Evolutionary conservation across 2,888 invertebrate species (phyloP), one percentile per base, ranked within the genome.

Genomic region (Neoascia interrupta): DNA sequence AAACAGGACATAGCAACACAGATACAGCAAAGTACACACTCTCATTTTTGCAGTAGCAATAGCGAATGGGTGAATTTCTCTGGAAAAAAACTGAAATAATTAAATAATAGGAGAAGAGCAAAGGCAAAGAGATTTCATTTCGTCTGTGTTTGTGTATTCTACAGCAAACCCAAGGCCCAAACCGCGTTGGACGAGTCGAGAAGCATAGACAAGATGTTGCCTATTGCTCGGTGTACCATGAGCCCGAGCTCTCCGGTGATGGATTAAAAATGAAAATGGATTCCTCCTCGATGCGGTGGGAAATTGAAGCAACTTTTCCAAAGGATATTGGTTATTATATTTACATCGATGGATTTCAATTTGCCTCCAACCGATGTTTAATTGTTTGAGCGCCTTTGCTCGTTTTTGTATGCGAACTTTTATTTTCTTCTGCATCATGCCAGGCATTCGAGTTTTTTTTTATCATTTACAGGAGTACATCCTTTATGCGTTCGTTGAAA

Each of bases 251-350:
- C 36, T 18, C 6, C 37, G 58, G 49, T 76, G 70, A 63, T 64
- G 60, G 54, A 79, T 72, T 79, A 79, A 72, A 72, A 76, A 70
- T 76, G 63, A 72, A 79, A 76, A 76, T 70, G 36, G 60, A 60
- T 69, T 79, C 64, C 53, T 70, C 16, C n/a, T 10, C 8, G 15
- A 23, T 37, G 61, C n/a, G 10, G 58, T n/a, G 26, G 31, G 36
- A 60, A 66, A 58, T 70, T 64, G 58, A 70, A 64, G 63, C 36
- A 76, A 64, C 39, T 47, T 70, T 70, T 64, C 53, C 76, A 70
- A 37, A 45, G 66, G 76, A 72, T 79, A 79, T 79, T 72, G 72
- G 76, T 79, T 76, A 76, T 76, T 72, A 68, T 72, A 66, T 66
- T 72, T 72, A 79, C 76, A 72, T 79, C 72, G 76, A 72, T 72